Evolutionary conservation across 1,140 invertebrate genomes (phyloP).

Genomic region (Grapholita molesta): DNA sequence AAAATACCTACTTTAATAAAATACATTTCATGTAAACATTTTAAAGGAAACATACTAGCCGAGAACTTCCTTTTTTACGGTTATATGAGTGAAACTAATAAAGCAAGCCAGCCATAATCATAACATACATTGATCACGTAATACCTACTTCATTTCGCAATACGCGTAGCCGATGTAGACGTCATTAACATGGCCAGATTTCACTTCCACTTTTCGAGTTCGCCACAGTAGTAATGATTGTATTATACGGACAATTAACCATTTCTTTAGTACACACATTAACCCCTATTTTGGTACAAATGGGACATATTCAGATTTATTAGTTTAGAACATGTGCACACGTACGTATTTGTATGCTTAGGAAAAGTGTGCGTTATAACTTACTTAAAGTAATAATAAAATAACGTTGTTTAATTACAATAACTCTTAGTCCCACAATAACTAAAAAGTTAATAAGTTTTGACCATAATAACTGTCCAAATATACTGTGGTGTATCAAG

Average conservation of each 20-base stretch:
- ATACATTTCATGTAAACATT: no score
- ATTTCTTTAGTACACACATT: not conserved
- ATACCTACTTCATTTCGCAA: not conserved
- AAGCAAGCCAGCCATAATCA: not conserved
- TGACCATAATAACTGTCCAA: no score
- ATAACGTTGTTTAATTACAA: no score
- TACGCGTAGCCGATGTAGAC: not conserved
- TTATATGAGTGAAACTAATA: not conserved
- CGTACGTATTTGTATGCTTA: no score
- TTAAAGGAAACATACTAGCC: not conserved
- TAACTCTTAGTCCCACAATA: no score
- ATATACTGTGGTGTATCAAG: no score
- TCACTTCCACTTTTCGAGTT: constrained; percentile 1
- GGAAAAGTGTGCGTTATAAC: no score
- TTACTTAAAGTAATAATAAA: no score
- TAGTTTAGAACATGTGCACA: not conserved
- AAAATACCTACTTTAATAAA: not conserved
- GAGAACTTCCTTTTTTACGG: not conserved
- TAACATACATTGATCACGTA: not conserved
- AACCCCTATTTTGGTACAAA: not conserved
- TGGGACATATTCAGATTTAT: not conserved
- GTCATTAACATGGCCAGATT: not conserved
- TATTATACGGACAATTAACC: not conserved
- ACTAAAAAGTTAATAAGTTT: no score
- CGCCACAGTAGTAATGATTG: not conserved